Conservation (phyloP, 2,113 vertebrate species). For the Bombycilla garrulus region DNA sequence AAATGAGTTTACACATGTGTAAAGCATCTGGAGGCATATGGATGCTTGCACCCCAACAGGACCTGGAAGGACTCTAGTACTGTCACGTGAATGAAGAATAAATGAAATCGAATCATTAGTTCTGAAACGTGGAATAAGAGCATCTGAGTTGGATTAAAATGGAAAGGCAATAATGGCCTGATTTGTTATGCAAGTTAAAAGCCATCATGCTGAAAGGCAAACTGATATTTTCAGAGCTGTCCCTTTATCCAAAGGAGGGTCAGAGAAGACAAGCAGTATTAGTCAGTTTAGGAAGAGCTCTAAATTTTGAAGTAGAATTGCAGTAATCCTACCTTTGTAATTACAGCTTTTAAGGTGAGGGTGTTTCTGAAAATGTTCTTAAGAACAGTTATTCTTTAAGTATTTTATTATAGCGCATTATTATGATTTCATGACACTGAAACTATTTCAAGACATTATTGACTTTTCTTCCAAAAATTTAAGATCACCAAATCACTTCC, state of each 20-base stretch:
- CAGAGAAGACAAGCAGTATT: background rate
- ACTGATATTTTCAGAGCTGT: background rate
- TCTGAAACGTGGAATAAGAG: background rate
- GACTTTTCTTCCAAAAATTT: background rate
- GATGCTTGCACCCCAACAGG: background rate
- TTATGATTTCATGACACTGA: constrained; percentile 6
- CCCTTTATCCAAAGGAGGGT: background rate
- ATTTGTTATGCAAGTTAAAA: background rate
- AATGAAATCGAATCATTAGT: background rate
- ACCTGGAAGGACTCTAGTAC: background rate
- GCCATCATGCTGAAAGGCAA: background rate
- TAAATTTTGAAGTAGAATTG: background rate
- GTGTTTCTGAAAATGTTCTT: background rate
- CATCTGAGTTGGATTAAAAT: background rate
- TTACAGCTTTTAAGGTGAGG: background rate
- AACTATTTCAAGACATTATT: constrained; percentile 20
- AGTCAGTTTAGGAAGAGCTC: background rate
- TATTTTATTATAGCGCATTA: constrained; percentile 12
- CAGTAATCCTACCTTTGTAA: constrained; percentile 14
- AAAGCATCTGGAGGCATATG: background rate
- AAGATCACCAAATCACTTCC: background rate
- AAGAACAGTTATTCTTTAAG: constrained; percentile 1
- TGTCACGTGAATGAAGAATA: background rate
- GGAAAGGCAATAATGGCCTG: background rate
- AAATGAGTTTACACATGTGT: background rate